Conservation (phyloP, 2,888 invertebrate genomes). For the Marronus borbonicus region DNA sequence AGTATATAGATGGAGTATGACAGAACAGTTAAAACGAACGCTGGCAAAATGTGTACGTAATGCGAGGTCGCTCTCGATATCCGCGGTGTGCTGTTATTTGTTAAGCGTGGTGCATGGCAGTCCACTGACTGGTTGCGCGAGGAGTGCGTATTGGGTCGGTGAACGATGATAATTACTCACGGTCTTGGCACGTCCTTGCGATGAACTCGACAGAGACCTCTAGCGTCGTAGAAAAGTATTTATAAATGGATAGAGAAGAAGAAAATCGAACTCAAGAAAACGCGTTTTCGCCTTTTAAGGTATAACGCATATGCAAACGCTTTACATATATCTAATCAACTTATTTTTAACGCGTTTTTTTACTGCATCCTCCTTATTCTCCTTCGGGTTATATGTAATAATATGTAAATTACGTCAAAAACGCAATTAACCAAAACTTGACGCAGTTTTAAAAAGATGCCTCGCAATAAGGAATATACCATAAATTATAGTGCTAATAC, state of each 20-base stretch:
- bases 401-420: too few relatives aligned
- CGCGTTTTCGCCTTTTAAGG: slow-evolving; percentile 32
- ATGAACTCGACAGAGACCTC: slow-evolving; percentile 47
- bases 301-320: slow-evolving; percentile 4
- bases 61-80: not conserved
- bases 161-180: slow-evolving; percentile 51
- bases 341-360: not conserved
- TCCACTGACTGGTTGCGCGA: slow-evolving; percentile 22
- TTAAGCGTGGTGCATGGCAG: slow-evolving; percentile 6
- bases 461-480: too few relatives aligned
- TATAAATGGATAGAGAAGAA: not conserved
- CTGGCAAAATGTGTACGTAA: slow-evolving; percentile 2
- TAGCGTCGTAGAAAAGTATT: slow-evolving; percentile 15
- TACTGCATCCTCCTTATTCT: too few relatives aligned
- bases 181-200: slow-evolving; percentile 51
- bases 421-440: too few relatives aligned
- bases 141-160: slow-evolving; percentile 48
- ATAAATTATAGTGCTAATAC: too few relatives aligned
- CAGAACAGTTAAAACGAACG: slow-evolving; percentile 3
- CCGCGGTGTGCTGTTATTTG: slow-evolving; percentile 15
- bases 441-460: too few relatives aligned
- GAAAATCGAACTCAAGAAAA: not conserved
- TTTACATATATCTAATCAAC: slow-evolving; percentile 12
- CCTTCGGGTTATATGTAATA: too few relatives aligned
- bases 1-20: not conserved